Conservation (phyloP, 1,140 invertebrate species). For the Plodia interpunctella region DNA sequence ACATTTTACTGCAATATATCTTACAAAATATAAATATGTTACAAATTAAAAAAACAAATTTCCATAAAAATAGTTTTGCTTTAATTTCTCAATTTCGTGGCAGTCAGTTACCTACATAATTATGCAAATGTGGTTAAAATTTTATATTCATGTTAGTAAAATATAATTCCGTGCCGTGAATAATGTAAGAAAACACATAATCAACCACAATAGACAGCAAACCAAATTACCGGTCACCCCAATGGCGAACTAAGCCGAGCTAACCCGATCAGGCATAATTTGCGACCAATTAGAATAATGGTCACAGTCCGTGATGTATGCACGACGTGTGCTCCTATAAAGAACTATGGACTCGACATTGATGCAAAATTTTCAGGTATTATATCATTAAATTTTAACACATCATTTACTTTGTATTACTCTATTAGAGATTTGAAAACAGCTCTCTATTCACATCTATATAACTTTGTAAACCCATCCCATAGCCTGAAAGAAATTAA, state of each 20-base stretch:
- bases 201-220: constrained; percentile 49
- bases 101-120: no score
- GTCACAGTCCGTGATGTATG: constrained; percentile 66
- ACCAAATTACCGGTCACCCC: constrained; percentile 56
- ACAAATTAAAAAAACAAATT: no score
- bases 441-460: no score
- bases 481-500: no score
- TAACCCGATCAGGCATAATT: constrained; percentile 76
- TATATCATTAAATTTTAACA: not conserved
- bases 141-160: no score
- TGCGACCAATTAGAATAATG: constrained; percentile 77
- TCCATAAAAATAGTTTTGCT: no score
- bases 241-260: constrained; percentile 63
- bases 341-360: constrained; percentile 26
- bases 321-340: constrained; percentile 45
- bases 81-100: no score
- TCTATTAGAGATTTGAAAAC: no score
- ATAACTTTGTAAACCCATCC: no score
- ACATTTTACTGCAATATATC: no score
- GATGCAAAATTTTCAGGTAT: not conserved
- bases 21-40: no score
- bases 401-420: no score
- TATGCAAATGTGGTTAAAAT: constrained; percentile 4
- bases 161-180: constrained; percentile 24
- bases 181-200: constrained; percentile 30